Percentiles rank a stretch among this genome's conserved stretches.
Evolutionary conservation across 2,797 vertebrate species (phyloP).

Genomic region (Pogoniulus pusillus): DNA sequence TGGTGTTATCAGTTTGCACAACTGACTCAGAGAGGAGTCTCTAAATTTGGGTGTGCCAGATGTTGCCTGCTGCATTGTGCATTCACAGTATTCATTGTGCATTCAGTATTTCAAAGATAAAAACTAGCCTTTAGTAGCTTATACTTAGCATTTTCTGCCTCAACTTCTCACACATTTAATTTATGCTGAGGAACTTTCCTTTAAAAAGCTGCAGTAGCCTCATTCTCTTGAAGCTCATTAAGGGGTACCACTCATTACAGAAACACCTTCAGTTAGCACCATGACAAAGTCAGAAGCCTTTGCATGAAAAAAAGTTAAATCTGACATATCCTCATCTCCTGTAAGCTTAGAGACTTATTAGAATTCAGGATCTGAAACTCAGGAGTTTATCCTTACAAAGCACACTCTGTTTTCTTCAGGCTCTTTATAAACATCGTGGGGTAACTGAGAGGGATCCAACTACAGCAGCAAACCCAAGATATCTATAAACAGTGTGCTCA

Average conservation of each 20-base stretch:
- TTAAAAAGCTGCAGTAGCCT: neutral
- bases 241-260: neutral
- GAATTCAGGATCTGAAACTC: neutral
- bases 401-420: neutral
- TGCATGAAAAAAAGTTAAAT: neutral
- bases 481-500: neutral
- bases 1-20: neutral
- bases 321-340: neutral
- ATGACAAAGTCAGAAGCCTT: neutral
- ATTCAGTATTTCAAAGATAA: neutral
- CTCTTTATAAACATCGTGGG: neutral
- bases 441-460: neutral
- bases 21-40: neutral
- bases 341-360: neutral
- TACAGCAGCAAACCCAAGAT: neutral
- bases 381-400: neutral
- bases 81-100: too few relatives aligned
- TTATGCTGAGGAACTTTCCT: neutral
- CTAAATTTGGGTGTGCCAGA: neutral
- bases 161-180: neutral
- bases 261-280: neutral
- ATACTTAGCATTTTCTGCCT: neutral
- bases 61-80: neutral
- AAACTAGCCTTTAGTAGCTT: neutral
- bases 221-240: neutral